Percentiles rank a stretch among this genome's conserved stretches.
Conservation (phyloP, 1,140 invertebrate species). For the Trichoplusia ni region DNA sequence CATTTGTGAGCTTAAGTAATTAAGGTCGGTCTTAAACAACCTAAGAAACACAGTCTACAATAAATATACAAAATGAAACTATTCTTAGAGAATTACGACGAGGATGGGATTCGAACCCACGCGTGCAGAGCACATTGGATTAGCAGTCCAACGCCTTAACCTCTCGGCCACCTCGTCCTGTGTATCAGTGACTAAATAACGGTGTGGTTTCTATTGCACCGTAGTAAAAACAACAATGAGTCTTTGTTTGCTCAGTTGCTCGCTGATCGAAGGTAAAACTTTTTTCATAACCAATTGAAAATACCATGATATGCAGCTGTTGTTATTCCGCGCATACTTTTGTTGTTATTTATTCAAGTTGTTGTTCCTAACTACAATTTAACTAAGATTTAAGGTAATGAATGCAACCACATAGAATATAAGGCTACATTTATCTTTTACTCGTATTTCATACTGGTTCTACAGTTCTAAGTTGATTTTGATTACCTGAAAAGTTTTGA, state of each 20-base stretch:
- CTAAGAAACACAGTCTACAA: not conserved
- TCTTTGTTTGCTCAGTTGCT: constrained; percentile 14
- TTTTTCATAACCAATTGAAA: constrained; percentile 28
- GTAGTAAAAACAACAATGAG: no score
- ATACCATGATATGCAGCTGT: constrained; percentile 24
- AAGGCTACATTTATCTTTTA: no score
- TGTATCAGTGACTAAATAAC: constrained; percentile 36
- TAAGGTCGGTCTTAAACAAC: constrained; percentile 11
- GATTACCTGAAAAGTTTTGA: no score
- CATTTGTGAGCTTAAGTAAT: constrained; percentile 30
- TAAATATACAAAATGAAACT: no score
- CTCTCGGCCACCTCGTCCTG: constrained; percentile 93
- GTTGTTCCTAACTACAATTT: constrained; percentile 11
- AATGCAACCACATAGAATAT: not conserved
- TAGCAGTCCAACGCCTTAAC: constrained; percentile 95
- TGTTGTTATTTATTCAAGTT: constrained; percentile 25
- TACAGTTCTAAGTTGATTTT: no score
- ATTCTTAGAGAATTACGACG: constrained; percentile 81
- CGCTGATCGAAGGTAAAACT: not conserved
- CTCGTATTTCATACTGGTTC: no score
- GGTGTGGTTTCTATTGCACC: constrained; percentile 1
- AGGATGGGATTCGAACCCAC: constrained; percentile 95
- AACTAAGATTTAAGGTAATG: constrained; percentile 22
- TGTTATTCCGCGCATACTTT: constrained; percentile 10
- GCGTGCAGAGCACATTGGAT: constrained; percentile 87